phyloP scores from a whole-genome alignment of 2,113 vertebrate species.

The Paramormyrops kingsleyae region DNA sequence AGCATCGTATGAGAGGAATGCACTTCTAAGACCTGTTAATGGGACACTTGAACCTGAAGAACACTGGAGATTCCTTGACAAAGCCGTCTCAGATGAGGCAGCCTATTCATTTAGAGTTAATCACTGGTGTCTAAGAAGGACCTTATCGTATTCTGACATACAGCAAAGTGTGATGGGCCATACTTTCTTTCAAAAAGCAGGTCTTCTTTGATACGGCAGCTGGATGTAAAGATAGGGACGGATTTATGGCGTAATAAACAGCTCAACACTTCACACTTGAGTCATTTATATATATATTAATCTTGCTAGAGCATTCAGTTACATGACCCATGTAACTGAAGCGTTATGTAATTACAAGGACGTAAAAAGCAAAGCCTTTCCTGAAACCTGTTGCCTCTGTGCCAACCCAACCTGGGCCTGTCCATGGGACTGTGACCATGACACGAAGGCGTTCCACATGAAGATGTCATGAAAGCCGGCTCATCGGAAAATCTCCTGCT shows the following conservation, averaged over 20 bases:
- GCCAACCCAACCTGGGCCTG: background rate
- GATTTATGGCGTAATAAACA: background rate
- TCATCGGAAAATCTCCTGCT: background rate
- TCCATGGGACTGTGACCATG: background rate
- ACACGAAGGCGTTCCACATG: background rate
- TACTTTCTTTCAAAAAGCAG: background rate
- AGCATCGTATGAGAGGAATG: background rate
- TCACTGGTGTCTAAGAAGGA: background rate
- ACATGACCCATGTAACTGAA: background rate
- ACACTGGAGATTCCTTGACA: background rate
- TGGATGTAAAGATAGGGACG: background rate
- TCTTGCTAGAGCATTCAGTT: background rate
- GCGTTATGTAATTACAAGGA: too few relatives aligned
- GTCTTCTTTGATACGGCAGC: background rate
- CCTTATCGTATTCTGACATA: background rate
- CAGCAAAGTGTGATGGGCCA: background rate
- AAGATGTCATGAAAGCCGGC: background rate
- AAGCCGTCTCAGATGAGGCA: background rate
- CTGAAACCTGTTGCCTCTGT: background rate
- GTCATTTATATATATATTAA: background rate
- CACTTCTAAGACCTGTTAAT: background rate
- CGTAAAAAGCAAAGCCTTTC: background rate
- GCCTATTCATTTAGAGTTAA: background rate
- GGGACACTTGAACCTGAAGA: background rate
- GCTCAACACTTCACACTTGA: background rate